A percentile compares a stretch with the other conserved stretches of the same genome.
Evolutionary conservation across 1,140 invertebrate genomes (phyloP).

Genomic region (Choristoneura fumiferana): DNA sequence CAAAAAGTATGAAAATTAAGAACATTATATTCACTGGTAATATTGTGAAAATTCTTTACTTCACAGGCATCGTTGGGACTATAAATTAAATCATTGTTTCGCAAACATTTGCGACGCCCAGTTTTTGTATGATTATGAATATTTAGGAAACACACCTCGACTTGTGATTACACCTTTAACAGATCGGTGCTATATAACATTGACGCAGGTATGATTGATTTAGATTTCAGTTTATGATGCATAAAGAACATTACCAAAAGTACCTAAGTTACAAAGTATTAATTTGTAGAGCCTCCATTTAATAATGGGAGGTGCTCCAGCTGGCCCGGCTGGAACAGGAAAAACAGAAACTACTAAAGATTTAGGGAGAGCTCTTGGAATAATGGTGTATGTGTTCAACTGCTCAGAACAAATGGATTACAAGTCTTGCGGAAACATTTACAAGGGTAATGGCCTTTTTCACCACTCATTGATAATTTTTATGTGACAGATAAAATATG

Average conservation of each 20-base stretch:
- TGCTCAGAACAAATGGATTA: conserved; percentile 99
- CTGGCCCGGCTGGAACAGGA: conserved; percentile 92
- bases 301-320: conserved; percentile 94
- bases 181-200: conserved; percentile 94
- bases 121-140: conserved; percentile 97
- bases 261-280: neutral
- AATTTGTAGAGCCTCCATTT: conserved; percentile 88
- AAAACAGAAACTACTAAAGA: conserved; percentile 98
- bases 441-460: conserved; percentile 85
- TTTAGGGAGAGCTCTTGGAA: conserved; percentile 91
- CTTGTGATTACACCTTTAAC: conserved; percentile 94
- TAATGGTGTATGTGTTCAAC: conserved; percentile 98
- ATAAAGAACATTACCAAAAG: too few relatives aligned
- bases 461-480: too few relatives aligned
- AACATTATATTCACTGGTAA: neutral
- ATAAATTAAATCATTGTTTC: conserved; percentile 89
- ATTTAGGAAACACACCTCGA: conserved; percentile 92
- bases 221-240: too few relatives aligned
- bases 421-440: conserved; percentile 95
- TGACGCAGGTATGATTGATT: conserved; percentile 91
- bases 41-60: neutral
- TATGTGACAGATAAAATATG: too few relatives aligned
- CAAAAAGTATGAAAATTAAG: too few relatives aligned
- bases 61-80: conserved; percentile 89
- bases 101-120: conserved; percentile 96